These are phyloP conservation scores for Timandra comae DNA, from an alignment of 2,888 invertebrate species.

Conservation along the genomic window DNA sequence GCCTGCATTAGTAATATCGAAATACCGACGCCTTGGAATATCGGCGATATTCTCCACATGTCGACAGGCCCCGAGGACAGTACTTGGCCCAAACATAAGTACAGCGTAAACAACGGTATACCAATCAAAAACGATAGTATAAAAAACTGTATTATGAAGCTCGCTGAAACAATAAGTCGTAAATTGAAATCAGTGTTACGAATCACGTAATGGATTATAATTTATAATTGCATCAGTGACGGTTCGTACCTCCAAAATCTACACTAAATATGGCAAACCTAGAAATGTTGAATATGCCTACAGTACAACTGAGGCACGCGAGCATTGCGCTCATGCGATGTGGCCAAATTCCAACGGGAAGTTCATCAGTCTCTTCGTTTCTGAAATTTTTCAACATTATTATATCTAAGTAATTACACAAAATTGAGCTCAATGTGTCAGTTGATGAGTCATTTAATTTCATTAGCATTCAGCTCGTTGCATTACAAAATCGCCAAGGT, in stretches of 20 bases:
- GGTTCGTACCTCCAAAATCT: constrained; percentile 91
- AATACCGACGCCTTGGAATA: constrained; percentile 93
- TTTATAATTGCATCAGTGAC: too few species aligned
- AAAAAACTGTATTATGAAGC: constrained; percentile 92
- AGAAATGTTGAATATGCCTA: constrained; percentile 92
- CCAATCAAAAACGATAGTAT: constrained; percentile 88
- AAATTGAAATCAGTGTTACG: too few species aligned
- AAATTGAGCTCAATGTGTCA: background rate
- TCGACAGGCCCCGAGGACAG: constrained; percentile 90
- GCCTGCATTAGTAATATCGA: constrained; percentile 87
- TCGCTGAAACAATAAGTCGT: constrained; percentile 74
- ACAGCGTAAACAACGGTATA: constrained; percentile 89
- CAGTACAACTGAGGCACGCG: constrained; percentile 89
- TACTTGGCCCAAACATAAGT: constrained; percentile 90
- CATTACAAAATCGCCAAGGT: background rate
- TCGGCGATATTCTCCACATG: constrained; percentile 95
- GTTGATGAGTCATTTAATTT: constrained; percentile 1
- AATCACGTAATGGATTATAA: too few species aligned
- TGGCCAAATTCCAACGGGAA: constrained; percentile 67
- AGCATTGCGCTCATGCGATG: constrained; percentile 84
- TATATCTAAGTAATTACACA: background rate
- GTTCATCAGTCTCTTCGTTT: constrained; percentile 63
- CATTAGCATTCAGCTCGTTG: background rate
- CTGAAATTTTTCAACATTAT: constrained; percentile 29
- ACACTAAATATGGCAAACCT: constrained; percentile 91